Base-by-base conservation (phyloP, 2,113 vertebrate species). In the Diadophis punctatus region DNA sequence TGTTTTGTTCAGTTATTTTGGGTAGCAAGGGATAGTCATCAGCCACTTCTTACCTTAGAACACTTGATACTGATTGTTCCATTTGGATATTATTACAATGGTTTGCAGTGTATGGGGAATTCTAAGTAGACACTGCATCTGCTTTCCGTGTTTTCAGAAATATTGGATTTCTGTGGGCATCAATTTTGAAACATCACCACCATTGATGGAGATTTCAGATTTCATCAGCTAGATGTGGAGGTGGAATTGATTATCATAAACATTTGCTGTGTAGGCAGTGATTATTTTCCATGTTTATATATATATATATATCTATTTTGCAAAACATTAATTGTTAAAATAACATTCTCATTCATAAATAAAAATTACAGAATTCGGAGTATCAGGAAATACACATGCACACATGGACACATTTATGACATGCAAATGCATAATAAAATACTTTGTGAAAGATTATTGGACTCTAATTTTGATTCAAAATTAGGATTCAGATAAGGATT, bases 161-260 rank as follows among this genome's bases (percentile, higher is more conserved):
- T 85, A 46, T 2, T 30, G 25, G 46, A 3, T 0, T 22, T 4
- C 43, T 2, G 20, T 6, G n/a, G 63, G 10, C 30, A 12, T 0
- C 1, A 51, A 0, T 63, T 85, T 91, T 1, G 1, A 25, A 51
- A 63, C 39, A 0, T 0, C 14, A 22, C 51, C 14, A 34, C 30
- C 12, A 14, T 52, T 1, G 12, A 1, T 11, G 11, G 0, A 52
- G 12, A 11, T 9, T 56, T 34, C 84, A 55, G 22, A 9, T 8
- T 52, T 22, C 53, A 91, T 48, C 3, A 0, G 9, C 27, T 51
- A 46, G 27, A 7, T 2, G 0, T n/a, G 51, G 52, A 8, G 3
- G 1, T 74, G 60, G 34, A 43, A 27, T 93, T 87, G 55, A 87
- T 91, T 49, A 87, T 91, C 22, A 46, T 86, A 91, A 56, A 56